These are phyloP conservation scores for Meloidogyne exigua DNA, from an alignment of 1,140 invertebrate species.

Conservation along the genomic window DNA sequence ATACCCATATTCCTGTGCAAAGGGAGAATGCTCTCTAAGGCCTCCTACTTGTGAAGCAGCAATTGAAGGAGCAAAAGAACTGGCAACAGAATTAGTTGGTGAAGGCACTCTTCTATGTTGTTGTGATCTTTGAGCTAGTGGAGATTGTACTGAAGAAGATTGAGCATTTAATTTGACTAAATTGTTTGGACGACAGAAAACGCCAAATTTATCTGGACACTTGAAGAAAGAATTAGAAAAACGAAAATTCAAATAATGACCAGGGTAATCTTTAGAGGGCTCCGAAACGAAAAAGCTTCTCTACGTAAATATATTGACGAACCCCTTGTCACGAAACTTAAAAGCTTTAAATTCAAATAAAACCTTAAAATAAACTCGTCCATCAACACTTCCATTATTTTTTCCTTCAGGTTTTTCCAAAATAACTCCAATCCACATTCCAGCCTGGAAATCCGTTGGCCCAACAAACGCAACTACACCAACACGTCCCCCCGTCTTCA, in stretches of 20 bases:
- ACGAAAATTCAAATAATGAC: too few relatives aligned
- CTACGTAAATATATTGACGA: too few relatives aligned
- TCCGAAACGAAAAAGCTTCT: too few relatives aligned
- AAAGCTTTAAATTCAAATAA: slow-evolving; percentile 17
- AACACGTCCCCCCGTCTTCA: slow-evolving; percentile 24
- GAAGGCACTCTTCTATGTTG: slow-evolving; percentile 22
- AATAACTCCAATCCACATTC: slow-evolving; percentile 93
- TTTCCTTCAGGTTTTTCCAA: slow-evolving; percentile 92
- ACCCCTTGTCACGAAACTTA: too few relatives aligned
- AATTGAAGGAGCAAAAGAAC: slow-evolving; percentile 38
- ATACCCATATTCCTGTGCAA: slow-evolving; percentile 45
- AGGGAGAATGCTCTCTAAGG: slow-evolving; percentile 20
- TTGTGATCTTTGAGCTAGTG: background rate
- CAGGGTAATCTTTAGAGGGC: too few relatives aligned
- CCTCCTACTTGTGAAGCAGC: slow-evolving; percentile 24
- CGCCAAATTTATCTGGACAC: slow-evolving; percentile 40
- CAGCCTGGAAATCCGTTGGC: slow-evolving; percentile 86
- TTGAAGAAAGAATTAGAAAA: background rate
- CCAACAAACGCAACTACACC: slow-evolving; percentile 85
- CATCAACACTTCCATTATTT: slow-evolving; percentile 92
- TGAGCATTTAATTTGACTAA: slow-evolving; percentile 25
- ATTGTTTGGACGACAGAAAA: slow-evolving; percentile 51
- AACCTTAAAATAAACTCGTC: slow-evolving; percentile 76
- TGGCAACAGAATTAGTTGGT: slow-evolving; percentile 28
- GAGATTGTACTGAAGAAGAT: background rate